Evolutionary conservation across 2,797 vertebrate genomes (phyloP), one percentile per base, ranked within the genome.

Genomic region (Cyprinella venusta): DNA sequence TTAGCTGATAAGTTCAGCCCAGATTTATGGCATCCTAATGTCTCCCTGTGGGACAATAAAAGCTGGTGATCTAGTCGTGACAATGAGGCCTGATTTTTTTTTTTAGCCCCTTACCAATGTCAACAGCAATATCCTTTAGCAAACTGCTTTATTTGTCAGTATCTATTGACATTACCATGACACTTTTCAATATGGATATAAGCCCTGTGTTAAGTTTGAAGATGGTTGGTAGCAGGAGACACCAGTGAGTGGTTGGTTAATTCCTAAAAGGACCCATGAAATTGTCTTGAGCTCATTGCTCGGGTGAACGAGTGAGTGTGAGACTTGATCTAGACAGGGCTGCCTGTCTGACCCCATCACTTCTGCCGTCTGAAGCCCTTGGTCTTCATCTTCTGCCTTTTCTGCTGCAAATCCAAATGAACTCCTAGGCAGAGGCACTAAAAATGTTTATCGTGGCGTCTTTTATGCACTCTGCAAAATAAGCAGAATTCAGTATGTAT

Each of bases 1-100:
- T 85, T 85, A 81, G 72, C 65, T 77, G 75, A 85, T 85, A 76
- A 77, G 65, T 50, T 81, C 40, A 70, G 54, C 4, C 2, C 16
- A 21, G 78, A 69, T 85, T 80, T 76, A 76, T 68, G 18, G 56
- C 50, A 0, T 30, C 18, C 71, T 76, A 63, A 63, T 77, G 72
- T 77, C n/a, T 52, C 38, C 15, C 12, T 50, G 7, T 6, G 63
- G 54, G 40, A 19, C 84, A 42, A 67, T 85, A 81, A 85, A 81
- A 54, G 21, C 71, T 21, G 61, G 80, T 52, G 42, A 82, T 75
- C 24, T 30, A 74, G 48, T 16, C 2, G 3, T 36, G 52, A 75
- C 50, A 30, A 45, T 45, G 67, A 80, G 45, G n/a, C 2, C 48
- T 6, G 8, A 2, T 59, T 15, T 52, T 8, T 15, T 52, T 8